Evolutionary conservation across 2,888 invertebrate genomes (phyloP), one percentile per base, ranked within the genome.

Genomic region (Nebria brevicollis): DNA sequence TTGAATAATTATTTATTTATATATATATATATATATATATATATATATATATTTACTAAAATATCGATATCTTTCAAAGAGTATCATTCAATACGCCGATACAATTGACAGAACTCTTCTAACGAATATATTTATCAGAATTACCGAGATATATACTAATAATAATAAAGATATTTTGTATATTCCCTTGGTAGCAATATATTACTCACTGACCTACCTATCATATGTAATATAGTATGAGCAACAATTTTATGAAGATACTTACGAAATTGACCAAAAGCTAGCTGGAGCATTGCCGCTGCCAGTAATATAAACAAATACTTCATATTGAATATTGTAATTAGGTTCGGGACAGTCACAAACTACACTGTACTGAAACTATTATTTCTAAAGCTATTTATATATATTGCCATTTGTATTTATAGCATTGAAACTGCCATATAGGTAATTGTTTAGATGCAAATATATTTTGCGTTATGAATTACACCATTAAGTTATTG

Each of bases 401-500:
- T 54, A 54, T 54, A 54, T 13, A 3, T 54, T 54, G 4, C 11
- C 4, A 54, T 2, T 54, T 54, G 54, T 54, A 13, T 8, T 34
- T 34, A 1, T 11, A 2, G 13, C 54, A 54, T 54, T 54, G 7
- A 11, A 54, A 11, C 13, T 11, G 54, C 7, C 11, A 13, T 41
- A 73, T 73, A 34, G 15, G n/a, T 73, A 42, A 26, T 26, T 72
- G 42, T 72, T 72, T 72, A 25, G 41, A 42, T 73, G 73, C 26
- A 73, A 54, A 54, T 54, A 11, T 13, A 7, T 54, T 54, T 54
- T 54, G 2, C 8, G 2, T 54, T 54, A 43, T 54, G 8, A 54
- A 54, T 11, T 54, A 54, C 54, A 54, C 2, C 8, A 54, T 13
- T 54, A 7, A 11, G 54, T 54, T 54, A 54, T 54, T 54, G 54